A percentile compares a stretch with the other conserved stretches of the same genome.
These are phyloP conservation scores for Morbakka virulenta DNA, from an alignment of 30 jellyfish, hydroid and myxozoan genomes.

Conservation along the genomic window DNA sequence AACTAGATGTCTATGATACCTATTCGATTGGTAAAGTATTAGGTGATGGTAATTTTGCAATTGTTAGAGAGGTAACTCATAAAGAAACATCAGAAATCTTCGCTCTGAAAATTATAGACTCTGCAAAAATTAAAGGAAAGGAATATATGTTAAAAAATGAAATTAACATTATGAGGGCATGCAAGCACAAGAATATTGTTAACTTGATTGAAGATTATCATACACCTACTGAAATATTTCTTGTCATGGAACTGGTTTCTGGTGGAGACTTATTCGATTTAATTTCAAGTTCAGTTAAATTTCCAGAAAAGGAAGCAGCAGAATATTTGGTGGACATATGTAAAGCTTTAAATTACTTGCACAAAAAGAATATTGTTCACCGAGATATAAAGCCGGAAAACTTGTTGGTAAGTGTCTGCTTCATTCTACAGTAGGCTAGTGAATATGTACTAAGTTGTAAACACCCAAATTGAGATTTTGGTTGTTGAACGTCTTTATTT, in stretches of 20 bases:
- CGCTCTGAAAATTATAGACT: conserved; percentile 90
- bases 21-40: conserved; percentile 74
- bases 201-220: conserved; percentile 67
- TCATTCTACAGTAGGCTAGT: no score
- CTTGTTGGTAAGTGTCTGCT: conserved; percentile 90
- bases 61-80: conserved; percentile 80
- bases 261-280: conserved; percentile 98
- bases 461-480: no score
- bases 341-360: conserved; percentile 85
- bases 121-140: conserved; percentile 76
- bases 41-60: conserved; percentile 99
- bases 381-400: conserved; percentile 97
- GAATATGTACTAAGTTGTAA: no score
- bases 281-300: conserved; percentile 67
- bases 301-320: conserved; percentile 85
- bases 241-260: conserved; percentile 85
- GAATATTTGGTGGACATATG: conserved; percentile 73
- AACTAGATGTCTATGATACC: conserved; percentile 14
- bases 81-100: conserved; percentile 48
- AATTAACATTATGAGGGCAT: conserved; percentile 68
- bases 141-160: conserved; percentile 83
- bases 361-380: conserved; percentile 81
- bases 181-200: conserved; percentile 91
- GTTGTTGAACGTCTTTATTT: no score
- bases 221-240: conserved; percentile 62